phyloP scores from a whole-genome alignment of 1,140 invertebrate species.

The Bombus balteatus region DNA sequence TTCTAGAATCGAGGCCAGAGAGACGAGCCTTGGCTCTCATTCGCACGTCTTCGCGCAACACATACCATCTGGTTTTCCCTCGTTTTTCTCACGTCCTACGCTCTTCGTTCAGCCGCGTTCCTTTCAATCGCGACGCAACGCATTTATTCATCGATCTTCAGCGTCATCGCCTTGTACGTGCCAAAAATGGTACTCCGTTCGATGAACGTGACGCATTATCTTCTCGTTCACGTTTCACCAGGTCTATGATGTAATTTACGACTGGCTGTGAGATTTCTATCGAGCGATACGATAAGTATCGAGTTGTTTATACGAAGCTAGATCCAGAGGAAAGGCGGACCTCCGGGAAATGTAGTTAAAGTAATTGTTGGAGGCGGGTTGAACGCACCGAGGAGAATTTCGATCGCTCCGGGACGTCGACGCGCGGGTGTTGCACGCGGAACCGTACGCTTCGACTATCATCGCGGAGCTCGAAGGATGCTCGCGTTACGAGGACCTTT shows the following conservation, averaged over 20 bases:
- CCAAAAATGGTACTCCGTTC: conserved; percentile 32
- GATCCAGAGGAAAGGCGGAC: conserved; percentile 1
- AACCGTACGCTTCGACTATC: conserved; percentile 4
- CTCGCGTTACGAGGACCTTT: conserved; percentile 51
- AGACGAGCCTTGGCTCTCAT: conserved; percentile 54
- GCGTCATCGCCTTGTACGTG: conserved; percentile 14
- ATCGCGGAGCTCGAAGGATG: conserved; percentile 8
- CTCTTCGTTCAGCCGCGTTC: conserved; percentile 25
- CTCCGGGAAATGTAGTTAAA: conserved; percentile 5
- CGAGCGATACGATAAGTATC: no score
- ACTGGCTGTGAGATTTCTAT: background rate
- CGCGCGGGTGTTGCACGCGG: background rate
- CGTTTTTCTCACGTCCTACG: conserved; percentile 45
- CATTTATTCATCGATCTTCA: conserved; percentile 34
- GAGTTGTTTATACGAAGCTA: background rate
- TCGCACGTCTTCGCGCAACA: conserved; percentile 36
- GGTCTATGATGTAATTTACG: background rate
- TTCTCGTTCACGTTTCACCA: background rate
- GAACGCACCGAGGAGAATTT: conserved; percentile 48
- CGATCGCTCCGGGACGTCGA: conserved; percentile 7
- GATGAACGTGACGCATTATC: conserved; percentile 19
- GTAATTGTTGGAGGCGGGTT: conserved; percentile 21
- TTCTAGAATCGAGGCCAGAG: conserved; percentile 53
- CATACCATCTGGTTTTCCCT: conserved; percentile 40
- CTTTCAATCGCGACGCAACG: conserved; percentile 51